Evolutionary conservation across 2,113 vertebrate species (phyloP).

Genomic region (Tachysurus vachellii): DNA sequence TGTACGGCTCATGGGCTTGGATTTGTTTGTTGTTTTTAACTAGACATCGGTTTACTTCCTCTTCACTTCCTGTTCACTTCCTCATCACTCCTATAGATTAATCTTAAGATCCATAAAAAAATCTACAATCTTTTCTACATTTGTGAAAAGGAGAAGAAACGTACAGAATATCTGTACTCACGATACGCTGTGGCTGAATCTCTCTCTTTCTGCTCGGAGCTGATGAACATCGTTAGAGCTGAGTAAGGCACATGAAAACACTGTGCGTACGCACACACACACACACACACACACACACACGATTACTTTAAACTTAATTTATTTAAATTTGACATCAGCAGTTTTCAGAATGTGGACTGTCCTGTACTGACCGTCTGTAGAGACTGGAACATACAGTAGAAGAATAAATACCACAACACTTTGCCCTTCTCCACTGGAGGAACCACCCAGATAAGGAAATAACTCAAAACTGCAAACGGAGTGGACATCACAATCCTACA

Average conservation of each 20-base stretch:
- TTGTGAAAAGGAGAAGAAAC: too few species aligned
- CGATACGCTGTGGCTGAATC: conserved; percentile 94
- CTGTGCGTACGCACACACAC: conserved; percentile 65
- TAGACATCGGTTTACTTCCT: too few species aligned
- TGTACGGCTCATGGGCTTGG: too few species aligned
- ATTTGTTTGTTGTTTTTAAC: too few species aligned
- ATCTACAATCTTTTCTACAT: too few species aligned
- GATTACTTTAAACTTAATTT: neutral
- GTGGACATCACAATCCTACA: conserved; percentile 89
- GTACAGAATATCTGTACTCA: conserved; percentile 65
- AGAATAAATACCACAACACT: conserved; percentile 87
- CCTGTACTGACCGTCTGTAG: conserved; percentile 85
- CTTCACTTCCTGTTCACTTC: too few species aligned
- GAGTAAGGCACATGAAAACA: conserved; percentile 98
- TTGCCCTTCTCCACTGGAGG: conserved; percentile 80
- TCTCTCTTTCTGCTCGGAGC: conserved; percentile 87
- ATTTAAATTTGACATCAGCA: neutral
- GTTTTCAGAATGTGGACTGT: neutral
- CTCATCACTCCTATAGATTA: too few species aligned
- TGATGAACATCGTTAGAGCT: conserved; percentile 97
- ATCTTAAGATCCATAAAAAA: too few species aligned
- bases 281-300: neutral
- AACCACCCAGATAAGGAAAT: conserved; percentile 93
- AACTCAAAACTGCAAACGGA: conserved; percentile 83
- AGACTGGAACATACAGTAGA: conserved; percentile 95